Evolutionary conservation across 1,140 invertebrate species (phyloP), one percentile per base, ranked within the genome.

Genomic region (Papilio machaon): DNA sequence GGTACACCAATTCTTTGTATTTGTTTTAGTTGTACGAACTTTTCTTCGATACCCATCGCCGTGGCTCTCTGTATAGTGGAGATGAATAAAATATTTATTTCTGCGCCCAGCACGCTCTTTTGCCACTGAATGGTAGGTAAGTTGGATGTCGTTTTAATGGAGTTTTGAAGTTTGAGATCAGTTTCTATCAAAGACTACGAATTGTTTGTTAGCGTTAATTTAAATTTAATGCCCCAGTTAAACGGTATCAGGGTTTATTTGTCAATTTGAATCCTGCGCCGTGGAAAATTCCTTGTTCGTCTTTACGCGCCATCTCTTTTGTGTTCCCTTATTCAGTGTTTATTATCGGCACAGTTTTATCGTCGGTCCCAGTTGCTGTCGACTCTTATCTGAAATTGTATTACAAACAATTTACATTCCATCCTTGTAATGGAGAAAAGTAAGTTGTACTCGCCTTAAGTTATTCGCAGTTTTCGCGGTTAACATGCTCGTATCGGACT

Each of bases 31-130:
- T 92, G 91, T 88, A 89, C 85, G 82, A 86, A 86, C 85, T 90
- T 92, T 92, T 91, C 91, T 91, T 89, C 88, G 84, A 87, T 90
- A 88, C 86, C 91, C 87, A 94, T 93, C 91, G 89, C 82, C 81
- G 83, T 88, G 86, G 81, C 83, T 86, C 83, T 86, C 85, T 82
- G 87, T 91, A 88, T 91, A 90, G 89, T 87, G 87, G 85, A 86
- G 86, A 91, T 91, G 89, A 93, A 93, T 92, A 93, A 93, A 92
- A 92, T 92, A 93, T 89, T 91, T 85, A 88, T 89, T 90, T 90
- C 88, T 88, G 85, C 85, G 83, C 89, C 86, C 82, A 85, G 82
- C 86, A 85, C 89, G 85, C 84, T 82, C 87, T 83, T 80, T 88
- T 86, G 84, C 84, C 79, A 83, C 82, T 86, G 83, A 93, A 94